Base-by-base conservation (phyloP, 2,797 vertebrate genomes). In the Danionella dracula region DNA sequence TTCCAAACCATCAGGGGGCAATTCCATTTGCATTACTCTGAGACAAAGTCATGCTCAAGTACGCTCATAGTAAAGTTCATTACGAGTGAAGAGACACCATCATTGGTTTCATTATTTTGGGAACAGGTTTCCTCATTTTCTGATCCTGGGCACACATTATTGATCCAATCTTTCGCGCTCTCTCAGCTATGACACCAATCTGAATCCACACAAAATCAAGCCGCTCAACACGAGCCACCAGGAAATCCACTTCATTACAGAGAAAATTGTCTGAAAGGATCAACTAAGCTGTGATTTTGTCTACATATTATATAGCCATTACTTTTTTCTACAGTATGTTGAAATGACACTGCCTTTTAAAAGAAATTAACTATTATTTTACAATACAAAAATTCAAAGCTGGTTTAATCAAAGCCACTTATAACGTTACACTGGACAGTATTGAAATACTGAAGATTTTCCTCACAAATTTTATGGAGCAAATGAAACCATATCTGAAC, bases 1-100 rank as follows among this genome's bases (percentile, higher is more conserved):
- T 96, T 97, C 93, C 93, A 94, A 92, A 93, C 90, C 94, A 93
- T 91, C 92, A 78, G 95, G 95, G 93, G 94, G 94, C 91, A 94
- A 95, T 96, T 93, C 93, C 92, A 95, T 97, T 96, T 96, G 92
- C 93, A 97, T 94, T 95, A 92, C 94, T 94, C 90, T 84, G 90
- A 92, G 93, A 94, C 92, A 97, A 95, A 95, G 92, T 93, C 93
- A 92, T 91, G 92, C 91, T 90, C 90, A 94, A 92, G 90, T 91
- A 94, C 92, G 93, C 93, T 93, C 84, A 89, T 92, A 88, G 89
- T 93, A 92, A 96, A 96, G 93, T 94, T 96, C 91, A 94, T 94
- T 93, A 92, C 89, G 90, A 91, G 88, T 85, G 58, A 56, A 86
- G 88, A 80, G 70, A 81, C 44, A 53, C 62, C 51, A 62, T 69